A percentile compares a stretch with the other conserved stretches of the same genome.
phyloP scores from a whole-genome alignment of 2,113 vertebrate genomes.

The Ursus arctos region DNA sequence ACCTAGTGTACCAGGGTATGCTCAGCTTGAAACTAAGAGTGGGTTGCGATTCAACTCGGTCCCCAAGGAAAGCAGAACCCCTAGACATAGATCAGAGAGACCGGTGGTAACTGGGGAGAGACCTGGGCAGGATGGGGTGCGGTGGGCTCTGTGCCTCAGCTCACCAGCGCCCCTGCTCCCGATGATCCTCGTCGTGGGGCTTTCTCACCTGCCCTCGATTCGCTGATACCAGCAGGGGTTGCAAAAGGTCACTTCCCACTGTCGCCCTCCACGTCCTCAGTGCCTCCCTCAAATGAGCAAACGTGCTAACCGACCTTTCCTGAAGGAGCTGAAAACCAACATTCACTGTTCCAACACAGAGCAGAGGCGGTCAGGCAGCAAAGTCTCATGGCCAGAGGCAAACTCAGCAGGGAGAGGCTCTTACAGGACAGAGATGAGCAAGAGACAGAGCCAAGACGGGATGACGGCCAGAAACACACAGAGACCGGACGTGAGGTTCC shows the following conservation, averaged over 20 bases:
- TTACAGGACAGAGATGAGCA: not conserved
- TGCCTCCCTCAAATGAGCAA: not conserved
- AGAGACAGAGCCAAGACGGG: not conserved
- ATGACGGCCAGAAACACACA: not conserved
- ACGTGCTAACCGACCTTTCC: not conserved
- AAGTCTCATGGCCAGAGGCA: not conserved
- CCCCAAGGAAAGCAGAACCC: not conserved
- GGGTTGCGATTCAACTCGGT: not conserved
- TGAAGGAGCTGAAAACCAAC: not conserved
- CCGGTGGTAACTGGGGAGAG: not conserved
- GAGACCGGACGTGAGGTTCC: not conserved
- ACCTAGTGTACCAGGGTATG: not conserved
- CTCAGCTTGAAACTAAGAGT: not conserved
- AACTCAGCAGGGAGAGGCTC: not conserved
- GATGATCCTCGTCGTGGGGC: accelerated
- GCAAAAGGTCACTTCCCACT: not conserved
- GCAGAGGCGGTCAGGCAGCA: not conserved
- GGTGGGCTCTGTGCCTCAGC: not conserved
- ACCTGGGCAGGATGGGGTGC: accelerated
- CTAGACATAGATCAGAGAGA: not conserved
- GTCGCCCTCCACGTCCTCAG: not conserved
- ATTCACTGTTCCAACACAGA: not conserved
- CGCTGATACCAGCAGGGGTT: not conserved
- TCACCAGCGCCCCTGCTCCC: not conserved
- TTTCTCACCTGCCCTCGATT: not conserved